Base-by-base conservation (phyloP, 2,888 invertebrate genomes). In the Trichopoda pennipes region DNA sequence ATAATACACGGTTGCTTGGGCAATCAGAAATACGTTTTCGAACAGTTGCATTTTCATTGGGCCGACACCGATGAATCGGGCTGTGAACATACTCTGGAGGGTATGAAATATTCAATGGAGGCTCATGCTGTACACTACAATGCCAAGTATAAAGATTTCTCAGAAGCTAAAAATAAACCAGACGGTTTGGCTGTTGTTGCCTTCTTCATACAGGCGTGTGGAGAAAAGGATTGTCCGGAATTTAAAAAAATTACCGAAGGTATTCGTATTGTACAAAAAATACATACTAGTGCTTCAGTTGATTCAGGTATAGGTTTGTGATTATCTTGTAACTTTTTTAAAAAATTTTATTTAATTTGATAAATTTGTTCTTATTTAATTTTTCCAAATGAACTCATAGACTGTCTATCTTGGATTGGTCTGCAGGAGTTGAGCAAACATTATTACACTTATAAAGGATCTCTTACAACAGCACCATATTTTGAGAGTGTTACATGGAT, bases 31-130 rank as follows among this genome's bases (percentile, higher is more conserved):
- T 95, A 94, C 86, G 92, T 94, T 73, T 95, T 96, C 82, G 95
- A 95, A 85, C 95, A 96, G 88, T 92, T 96, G 90, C 96, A 96
- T 90, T 96, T 96, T 90, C 96, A 96, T 90, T 96, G 96, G 96
- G 94, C 94, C 1, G 94, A 94, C 23, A 93, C 94, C 66, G 94
- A 95, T 86, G 94, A 94, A 86, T 94, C 94, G 47, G 96, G 96
- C 16, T 96, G 96, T 86, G 96, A 96, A 89, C 96, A 96, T 88
- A 94, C 94, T 42, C 92, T 96, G 56, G 94, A 96, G 90, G 95
- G 95, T 58, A 93, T 89, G 75, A 94, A 95, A 83, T 95, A 93
- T 86, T 95, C 95, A 10, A 94, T 95, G 91, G 95, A 95, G 91
- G 94, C 95, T 58, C 96, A 96, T 87, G 93, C 95, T 70, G 96